These are phyloP conservation scores for Sardina pilchardus DNA, from an alignment of 2,113 vertebrate genomes.

Conservation along the genomic window DNA sequence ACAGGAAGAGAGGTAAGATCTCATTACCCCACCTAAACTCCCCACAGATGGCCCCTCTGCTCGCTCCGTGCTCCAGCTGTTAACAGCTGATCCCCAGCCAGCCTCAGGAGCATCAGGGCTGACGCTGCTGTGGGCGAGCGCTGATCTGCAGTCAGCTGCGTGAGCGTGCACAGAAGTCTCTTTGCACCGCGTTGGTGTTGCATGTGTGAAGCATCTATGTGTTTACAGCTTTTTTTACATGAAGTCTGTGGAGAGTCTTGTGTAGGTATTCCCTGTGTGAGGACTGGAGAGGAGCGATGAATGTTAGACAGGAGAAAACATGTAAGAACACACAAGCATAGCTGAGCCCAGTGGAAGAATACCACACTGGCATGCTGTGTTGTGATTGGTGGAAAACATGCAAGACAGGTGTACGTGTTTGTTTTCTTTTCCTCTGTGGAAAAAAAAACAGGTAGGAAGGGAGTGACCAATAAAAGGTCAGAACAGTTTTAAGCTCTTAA, in stretches of 20 bases:
- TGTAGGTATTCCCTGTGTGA: constrained; percentile 26
- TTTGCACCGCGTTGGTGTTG: background rate
- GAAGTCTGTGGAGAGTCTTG: background rate
- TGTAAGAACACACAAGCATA: background rate
- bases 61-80: background rate
- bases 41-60: background rate
- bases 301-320: background rate
- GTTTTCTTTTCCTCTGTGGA: background rate
- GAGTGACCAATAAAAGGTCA: background rate
- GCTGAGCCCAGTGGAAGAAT: constrained; percentile 5
- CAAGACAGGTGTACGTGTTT: constrained; percentile 13
- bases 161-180: background rate
- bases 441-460: background rate
- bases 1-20: constrained; percentile 83
- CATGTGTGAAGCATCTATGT: background rate
- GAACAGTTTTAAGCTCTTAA: background rate
- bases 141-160: background rate
- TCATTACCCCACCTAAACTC: constrained; percentile 11
- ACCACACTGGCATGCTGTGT: background rate
- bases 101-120: background rate
- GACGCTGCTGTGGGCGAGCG: background rate
- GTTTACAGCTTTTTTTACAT: background rate
- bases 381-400: constrained; percentile 2
- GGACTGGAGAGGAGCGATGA: background rate
- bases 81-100: background rate